Evolutionary conservation across 2,797 vertebrate genomes (phyloP), one percentile per base, ranked within the genome.

Genomic region (Astyanax mexicanus): DNA sequence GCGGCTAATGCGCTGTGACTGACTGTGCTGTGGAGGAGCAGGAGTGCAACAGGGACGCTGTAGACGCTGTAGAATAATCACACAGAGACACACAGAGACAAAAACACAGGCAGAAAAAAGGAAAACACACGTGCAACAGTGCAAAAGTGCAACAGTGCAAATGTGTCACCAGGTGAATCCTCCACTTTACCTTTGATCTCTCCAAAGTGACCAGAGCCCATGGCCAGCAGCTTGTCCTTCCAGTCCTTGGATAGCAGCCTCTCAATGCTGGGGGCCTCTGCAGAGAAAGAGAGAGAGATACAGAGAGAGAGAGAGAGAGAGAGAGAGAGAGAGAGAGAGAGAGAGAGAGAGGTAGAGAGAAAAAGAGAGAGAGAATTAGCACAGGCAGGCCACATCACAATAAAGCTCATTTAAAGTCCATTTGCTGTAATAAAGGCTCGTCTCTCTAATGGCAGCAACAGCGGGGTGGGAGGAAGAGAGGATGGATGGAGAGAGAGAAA

Each of bases 191-290:
- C 97, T 99, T 99, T 99, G 92, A 98, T 97, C 93, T 98, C 97
- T 86, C 95, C 97, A 84, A 98, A 95, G 93, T 98, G 97, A 91
- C 97, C 96, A 91, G 97, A 97, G 92, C 97, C 97, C 97, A 99
- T 98, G 86, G 97, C 96, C 91, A 98, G 95, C 91, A 99, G 96
- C 93, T 98, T 99, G 95, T 99, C 97, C 93, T 99, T 99, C 97
- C 97, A 99, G 93, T 98, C 97, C 92, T 98, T 99, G 91, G 97
- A 99, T 92, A 99, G 93, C 89, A 99, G 96, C 90, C 96, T 97
- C 93, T 98, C 97, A 93, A 99, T 99, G 91, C 95, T 98, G 90
- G 97, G 96, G 87, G 96, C 95, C 93, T 98, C 96, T 98, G 92
- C 90, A 69, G 68, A 84, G 83, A 84, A 89, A 90, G 83, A 80